These are phyloP conservation scores for Epizoanthus rinbou DNA, from an alignment of 92 coral and sea anemone genomes.

Conservation along the genomic window DNA sequence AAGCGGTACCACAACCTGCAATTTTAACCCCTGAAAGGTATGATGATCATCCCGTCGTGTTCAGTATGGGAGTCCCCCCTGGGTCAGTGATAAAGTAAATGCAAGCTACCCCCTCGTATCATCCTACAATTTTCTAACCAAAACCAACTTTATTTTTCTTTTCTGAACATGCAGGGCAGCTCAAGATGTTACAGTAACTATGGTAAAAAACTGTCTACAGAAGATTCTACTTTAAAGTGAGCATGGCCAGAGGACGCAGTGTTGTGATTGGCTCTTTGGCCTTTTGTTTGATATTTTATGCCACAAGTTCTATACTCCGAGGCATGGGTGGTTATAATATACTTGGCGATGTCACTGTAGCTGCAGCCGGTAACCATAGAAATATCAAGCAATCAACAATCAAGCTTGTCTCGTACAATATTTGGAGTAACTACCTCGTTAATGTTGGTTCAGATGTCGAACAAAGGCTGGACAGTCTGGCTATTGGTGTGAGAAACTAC, in stretches of 20 bases:
- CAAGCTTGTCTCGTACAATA: constrained; percentile 65
- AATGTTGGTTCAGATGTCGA: constrained; percentile 38
- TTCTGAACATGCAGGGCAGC: not conserved
- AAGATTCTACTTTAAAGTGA: not conserved
- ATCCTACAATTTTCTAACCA: too few relatives aligned
- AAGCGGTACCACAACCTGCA: too few relatives aligned
- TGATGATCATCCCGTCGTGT: too few relatives aligned
- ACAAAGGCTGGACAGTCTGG: constrained; percentile 66
- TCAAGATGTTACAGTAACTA: not conserved
- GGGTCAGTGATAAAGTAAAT: too few relatives aligned
- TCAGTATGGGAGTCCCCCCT: too few relatives aligned
- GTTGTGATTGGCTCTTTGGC: not conserved
- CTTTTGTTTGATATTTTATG: not conserved
- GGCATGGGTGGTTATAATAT: not conserved
- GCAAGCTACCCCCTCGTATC: too few relatives aligned
- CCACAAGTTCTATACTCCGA: constrained; percentile 9
- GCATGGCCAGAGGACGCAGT: not conserved
- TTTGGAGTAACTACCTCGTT: constrained; percentile 62
- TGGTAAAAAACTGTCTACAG: not conserved
- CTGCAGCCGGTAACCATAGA: not conserved
- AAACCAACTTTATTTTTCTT: not conserved
- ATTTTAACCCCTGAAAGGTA: too few relatives aligned
- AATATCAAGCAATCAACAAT: not conserved
- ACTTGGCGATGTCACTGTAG: not conserved
- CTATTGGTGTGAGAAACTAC: constrained; percentile 56